These are phyloP conservation scores for Plecturocebus donacophilus DNA, from an alignment of 2,113 vertebrate species.

Conservation along the genomic window DNA sequence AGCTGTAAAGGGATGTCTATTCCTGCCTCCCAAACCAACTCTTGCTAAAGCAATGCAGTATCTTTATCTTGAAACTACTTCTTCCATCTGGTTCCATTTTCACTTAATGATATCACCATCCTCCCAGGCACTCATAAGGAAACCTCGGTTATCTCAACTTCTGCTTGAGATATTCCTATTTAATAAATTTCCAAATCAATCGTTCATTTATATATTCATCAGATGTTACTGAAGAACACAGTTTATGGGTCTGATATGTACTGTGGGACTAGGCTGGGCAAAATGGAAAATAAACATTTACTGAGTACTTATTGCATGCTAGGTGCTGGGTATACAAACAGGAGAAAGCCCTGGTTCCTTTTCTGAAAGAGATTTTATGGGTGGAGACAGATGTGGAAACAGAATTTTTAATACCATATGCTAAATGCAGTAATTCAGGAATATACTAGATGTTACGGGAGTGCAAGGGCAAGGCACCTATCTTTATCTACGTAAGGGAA, in stretches of 20 bases:
- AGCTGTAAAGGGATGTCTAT: neutral
- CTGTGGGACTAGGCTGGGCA: neutral
- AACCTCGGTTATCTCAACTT: neutral
- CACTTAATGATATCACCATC: neutral
- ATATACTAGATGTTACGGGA: neutral
- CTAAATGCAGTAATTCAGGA: neutral
- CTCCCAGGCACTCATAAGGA: neutral
- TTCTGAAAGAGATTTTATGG: neutral
- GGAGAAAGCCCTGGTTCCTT: neutral
- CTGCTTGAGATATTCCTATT: slow-evolving; percentile 11
- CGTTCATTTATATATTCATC: neutral
- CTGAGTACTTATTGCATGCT: neutral
- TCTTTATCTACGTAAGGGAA: neutral
- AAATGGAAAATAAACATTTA: neutral
- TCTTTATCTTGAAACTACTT: slow-evolving; percentile 11
- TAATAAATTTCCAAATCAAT: neutral
- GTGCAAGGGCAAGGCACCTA: neutral
- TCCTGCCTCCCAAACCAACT: neutral
- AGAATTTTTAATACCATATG: neutral
- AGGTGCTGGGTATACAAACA: neutral
- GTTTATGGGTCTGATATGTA: neutral
- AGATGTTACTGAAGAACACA: neutral
- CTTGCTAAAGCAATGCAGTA: neutral
- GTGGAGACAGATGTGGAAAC: neutral
- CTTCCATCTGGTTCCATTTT: neutral